Percentiles rank a stretch among this genome's conserved stretches.
phyloP scores from a whole-genome alignment of 2,888 invertebrate genomes.

The Platycnemis pennipes region DNA sequence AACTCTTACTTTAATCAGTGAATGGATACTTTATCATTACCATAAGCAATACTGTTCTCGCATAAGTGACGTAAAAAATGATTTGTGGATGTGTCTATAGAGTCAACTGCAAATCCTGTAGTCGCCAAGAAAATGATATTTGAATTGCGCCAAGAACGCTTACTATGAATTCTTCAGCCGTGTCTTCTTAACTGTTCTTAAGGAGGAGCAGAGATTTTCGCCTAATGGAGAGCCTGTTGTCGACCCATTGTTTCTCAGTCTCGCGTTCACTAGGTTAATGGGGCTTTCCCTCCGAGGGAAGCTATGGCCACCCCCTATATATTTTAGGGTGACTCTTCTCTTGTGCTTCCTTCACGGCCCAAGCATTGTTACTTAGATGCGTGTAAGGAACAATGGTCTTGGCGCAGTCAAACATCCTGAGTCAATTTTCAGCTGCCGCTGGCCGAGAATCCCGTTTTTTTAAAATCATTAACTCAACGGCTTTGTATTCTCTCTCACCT shows the following conservation, averaged over 20 bases:
- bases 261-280: constrained; percentile 9
- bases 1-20: too few species aligned
- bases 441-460: too few species aligned
- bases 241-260: background rate
- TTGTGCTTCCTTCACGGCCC: background rate
- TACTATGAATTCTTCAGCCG: background rate
- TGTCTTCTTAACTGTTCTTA: constrained; percentile 18
- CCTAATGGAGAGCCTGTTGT: background rate
- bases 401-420: background rate
- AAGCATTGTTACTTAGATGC: background rate
- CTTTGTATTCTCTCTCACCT: too few species aligned
- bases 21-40: too few species aligned
- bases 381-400: background rate
- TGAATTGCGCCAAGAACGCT: background rate
- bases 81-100: too few species aligned
- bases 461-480: too few species aligned
- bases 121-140: too few species aligned
- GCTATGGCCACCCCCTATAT: background rate
- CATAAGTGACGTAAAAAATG: too few species aligned
- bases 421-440: background rate
- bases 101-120: too few species aligned
- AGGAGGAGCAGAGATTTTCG: background rate
- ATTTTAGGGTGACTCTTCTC: background rate
- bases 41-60: too few species aligned
- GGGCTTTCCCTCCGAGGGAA: background rate